A percentile compares a stretch with the other conserved stretches of the same genome.
These are phyloP conservation scores for Napeogenes inachia DNA, from an alignment of 2,888 invertebrate species.

Conservation along the genomic window DNA sequence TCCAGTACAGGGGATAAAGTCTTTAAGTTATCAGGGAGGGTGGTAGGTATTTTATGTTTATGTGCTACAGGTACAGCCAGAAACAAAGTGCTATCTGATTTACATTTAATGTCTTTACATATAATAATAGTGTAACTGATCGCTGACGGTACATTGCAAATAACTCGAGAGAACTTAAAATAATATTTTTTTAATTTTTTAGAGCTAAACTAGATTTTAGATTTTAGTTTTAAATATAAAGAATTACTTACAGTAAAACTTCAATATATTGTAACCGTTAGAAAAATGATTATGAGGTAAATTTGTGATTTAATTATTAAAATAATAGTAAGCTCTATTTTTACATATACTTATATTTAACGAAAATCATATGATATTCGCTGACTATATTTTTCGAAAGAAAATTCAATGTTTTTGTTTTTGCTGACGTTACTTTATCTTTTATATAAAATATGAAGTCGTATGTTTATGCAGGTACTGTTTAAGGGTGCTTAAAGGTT, in stretches of 20 bases:
- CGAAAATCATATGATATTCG: no score
- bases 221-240: no score
- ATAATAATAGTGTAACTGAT: not conserved
- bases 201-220: no score
- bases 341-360: no score
- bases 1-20: constrained; percentile 75
- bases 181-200: no score
- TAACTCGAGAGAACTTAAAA: no score
- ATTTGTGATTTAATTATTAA: no score
- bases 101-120: not conserved
- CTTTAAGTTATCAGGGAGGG: constrained; percentile 74
- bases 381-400: not conserved
- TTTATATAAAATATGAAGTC: constrained; percentile 50
- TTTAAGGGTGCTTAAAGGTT: constrained; percentile 57
- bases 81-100: constrained; percentile 7
- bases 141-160: no score
- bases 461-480: constrained; percentile 47
- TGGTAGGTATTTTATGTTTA: constrained; percentile 45
- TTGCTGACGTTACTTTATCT: constrained; percentile 46
- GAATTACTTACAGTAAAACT: no score
- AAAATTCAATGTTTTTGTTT: constrained; percentile 25
- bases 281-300: no score
- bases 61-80: constrained; percentile 35
- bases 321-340: no score
- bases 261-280: no score